Evolutionary conservation across 2,797 vertebrate species (phyloP), one percentile per base, ranked within the genome.

Genomic region (Geotrypetes seraphini): DNA sequence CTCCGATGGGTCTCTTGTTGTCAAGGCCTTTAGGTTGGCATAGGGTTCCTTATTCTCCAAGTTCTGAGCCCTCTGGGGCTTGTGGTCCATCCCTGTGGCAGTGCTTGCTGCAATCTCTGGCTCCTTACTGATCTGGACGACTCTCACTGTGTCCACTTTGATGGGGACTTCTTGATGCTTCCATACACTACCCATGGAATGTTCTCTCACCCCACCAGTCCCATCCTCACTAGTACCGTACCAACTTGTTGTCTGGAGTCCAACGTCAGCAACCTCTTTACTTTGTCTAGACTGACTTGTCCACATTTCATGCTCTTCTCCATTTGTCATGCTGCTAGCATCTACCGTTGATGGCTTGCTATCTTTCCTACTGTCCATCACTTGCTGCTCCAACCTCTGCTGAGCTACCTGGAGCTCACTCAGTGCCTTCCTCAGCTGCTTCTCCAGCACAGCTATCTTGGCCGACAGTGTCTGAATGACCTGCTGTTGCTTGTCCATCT

Each of bases 361-460:
- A 6, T 28, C 22, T 16, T 36, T 36, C 6, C 33, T 53, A 24
- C 35, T 74, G 33, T 15, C 7, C 25, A 10, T 12, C n/a, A 4
- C 2, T 3, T n/a, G 12, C 16, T 27, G 40, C 25, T 55, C 45
- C 10, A 48, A 63, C 57, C 72, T 69, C 39, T 61, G 66, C 53
- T 85, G 86, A 14, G 82, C 69, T 2, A 53, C 60, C 42, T 79
- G 80, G 33, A 92, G 73, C 48, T 92, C 87, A 27, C 67, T 75
- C 31, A 81, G 56, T 0, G 80, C 85, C 28, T 73, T 84, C 39
- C 72, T 73, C 43, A 95, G 69, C 51, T 89, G 78, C 4, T 65
- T 78, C 60, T 95, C 87, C 42, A 93, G 68, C 27, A 83, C 67
- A 0, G 74, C 73, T 10, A 92, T 74, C 56, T 86, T 85, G 36